phyloP scores from a whole-genome alignment of 2,113 vertebrate genomes.

The Coptodon bakossiorum region DNA sequence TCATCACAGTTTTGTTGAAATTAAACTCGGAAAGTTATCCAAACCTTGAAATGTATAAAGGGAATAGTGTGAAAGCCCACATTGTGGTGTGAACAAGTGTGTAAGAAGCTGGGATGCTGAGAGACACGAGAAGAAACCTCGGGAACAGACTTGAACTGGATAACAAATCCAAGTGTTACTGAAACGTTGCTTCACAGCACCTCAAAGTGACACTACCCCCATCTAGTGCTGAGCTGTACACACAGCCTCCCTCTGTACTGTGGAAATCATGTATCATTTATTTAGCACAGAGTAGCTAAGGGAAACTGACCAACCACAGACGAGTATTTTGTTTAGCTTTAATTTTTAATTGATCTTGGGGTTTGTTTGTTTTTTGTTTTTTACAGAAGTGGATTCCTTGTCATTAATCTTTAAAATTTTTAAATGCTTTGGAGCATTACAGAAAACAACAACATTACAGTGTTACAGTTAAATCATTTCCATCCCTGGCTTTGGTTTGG shows the following conservation, averaged over 20 bases:
- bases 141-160: not conserved
- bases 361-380: not conserved
- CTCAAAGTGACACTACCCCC: not conserved
- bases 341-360: not conserved
- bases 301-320: not conserved
- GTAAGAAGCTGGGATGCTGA: not conserved
- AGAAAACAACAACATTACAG: not conserved
- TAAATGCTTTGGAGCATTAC: not conserved
- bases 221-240: slow-evolving; percentile 25
- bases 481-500: not conserved
- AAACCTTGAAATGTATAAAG: not conserved
- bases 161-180: not conserved
- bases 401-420: not conserved
- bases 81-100: not conserved
- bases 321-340: not conserved
- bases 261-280: not conserved
- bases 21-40: not conserved
- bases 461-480: not conserved
- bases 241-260: not conserved
- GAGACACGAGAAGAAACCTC: not conserved
- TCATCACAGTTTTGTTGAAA: not conserved
- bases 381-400: not conserved
- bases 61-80: not conserved
- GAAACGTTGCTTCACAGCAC: not conserved
- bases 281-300: not conserved